Evolutionary conservation across 2,888 invertebrate genomes (phyloP).

Genomic region (Drosophila kuntzei): DNA sequence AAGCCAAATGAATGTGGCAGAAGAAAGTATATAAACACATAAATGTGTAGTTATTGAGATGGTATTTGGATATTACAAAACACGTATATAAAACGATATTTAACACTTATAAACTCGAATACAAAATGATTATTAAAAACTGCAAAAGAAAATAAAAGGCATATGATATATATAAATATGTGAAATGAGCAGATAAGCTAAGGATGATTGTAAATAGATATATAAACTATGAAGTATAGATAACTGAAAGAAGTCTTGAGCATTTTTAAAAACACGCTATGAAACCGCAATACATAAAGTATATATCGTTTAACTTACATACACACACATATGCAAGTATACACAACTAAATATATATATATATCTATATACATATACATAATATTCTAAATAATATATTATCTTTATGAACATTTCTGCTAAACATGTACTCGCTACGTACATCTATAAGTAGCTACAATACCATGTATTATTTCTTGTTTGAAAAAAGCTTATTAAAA

Average conservation of each 20-base stretch:
- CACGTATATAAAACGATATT: slow-evolving; percentile 41
- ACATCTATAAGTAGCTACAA: slow-evolving; percentile 34
- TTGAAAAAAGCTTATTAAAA: slow-evolving; percentile 50
- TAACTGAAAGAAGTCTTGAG: slow-evolving; percentile 19
- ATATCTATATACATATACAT: slow-evolving; percentile 6
- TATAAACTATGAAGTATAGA: slow-evolving; percentile 6
- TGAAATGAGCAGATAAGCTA: slow-evolving; percentile 9
- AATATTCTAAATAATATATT: slow-evolving; percentile 32
- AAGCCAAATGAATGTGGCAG: slow-evolving; percentile 6
- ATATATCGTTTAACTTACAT: slow-evolving; percentile 24
- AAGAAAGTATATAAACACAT: not conserved
- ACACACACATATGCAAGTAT: slow-evolving; percentile 28
- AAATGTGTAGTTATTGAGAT: slow-evolving; percentile 23
- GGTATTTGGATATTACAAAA: slow-evolving; percentile 49
- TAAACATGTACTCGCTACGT: slow-evolving; percentile 44
- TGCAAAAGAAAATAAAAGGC: slow-evolving; percentile 15
- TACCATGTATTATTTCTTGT: slow-evolving; percentile 51
- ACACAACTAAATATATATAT: slow-evolving; percentile 38
- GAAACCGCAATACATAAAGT: slow-evolving; percentile 19
- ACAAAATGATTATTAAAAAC: slow-evolving; percentile 36
- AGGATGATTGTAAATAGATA: slow-evolving; percentile 48
- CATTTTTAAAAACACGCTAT: slow-evolving; percentile 28
- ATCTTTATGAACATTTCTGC: slow-evolving; percentile 34
- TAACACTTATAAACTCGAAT: slow-evolving; percentile 47
- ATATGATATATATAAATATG: slow-evolving; percentile 16